Evolutionary conservation across 1,140 invertebrate genomes (phyloP), one percentile per base, ranked within the genome.

Genomic region (Drosophila setifemur): DNA sequence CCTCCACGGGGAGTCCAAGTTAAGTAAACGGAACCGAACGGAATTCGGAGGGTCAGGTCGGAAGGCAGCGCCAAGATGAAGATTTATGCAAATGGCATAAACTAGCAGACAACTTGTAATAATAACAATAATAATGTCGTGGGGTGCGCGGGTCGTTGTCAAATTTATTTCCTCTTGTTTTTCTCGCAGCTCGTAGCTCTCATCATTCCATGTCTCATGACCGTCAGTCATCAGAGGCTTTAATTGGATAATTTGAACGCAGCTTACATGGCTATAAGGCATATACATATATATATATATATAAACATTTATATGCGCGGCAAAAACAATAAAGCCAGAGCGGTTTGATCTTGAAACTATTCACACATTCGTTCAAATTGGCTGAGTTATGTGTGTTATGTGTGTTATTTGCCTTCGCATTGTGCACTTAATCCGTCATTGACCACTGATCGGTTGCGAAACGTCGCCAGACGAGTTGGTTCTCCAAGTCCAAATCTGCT

Each of bases 161-260:
- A 40, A 50, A 42, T 60, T 29, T 31, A 50, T 52, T 72, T 49
- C 64, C 53, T 72, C 47, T 39, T 45, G 29, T 37, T 33, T 29
- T 23, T 25, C 48, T 33, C 6, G 35, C 47, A 23, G 29, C 42
- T 29, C 35, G n/a, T n/a, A n/a, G n/a, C n/a, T n/a, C n/a, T n/a
- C n/a, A n/a, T n/a, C n/a, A n/a, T n/a, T n/a, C 31, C 42, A 18
- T 14, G 58, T 52, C 48, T 43, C 45, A 35, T 55, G 68, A 71
- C 60, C 47, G 47, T 63, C 60, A 66, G 5, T 54, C 47, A 43
- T 63, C 60, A 66, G 5, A 14, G 39, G 39, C 44, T 76, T 79
- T 85, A 85, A 85, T 85, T 86, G 79, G 75, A 85, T 85, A 85
- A 86, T 75, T 87, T 70, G 47, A 77, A 49, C 55, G 61, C 12